Evolutionary conservation across 2,797 vertebrate species (phyloP).

Genomic region (Phyllotis vaccarum): DNA sequence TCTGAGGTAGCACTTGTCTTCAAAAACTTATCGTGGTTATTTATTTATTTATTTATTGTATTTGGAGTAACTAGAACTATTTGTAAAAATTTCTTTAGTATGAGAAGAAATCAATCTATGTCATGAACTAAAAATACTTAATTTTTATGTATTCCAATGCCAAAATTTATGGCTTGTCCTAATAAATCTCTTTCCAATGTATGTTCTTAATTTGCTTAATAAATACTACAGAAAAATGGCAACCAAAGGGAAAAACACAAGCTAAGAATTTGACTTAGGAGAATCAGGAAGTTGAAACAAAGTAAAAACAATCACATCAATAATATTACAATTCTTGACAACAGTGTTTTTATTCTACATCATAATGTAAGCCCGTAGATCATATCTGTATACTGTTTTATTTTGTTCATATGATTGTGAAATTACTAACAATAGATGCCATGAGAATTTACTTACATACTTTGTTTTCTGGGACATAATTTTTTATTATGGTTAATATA

Average conservation of each 20-base stretch:
- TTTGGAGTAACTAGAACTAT: slow-evolving; percentile 35
- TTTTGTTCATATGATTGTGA: background rate
- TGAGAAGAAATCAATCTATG: background rate
- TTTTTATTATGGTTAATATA: slow-evolving; percentile 6
- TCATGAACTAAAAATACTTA: background rate
- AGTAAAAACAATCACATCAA: background rate
- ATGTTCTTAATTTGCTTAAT: slow-evolving; percentile 1
- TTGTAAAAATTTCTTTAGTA: slow-evolving; percentile 58
- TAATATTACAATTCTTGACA: slow-evolving; percentile 11
- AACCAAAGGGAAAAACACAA: background rate
- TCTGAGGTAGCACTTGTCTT: slow-evolving; percentile 56
- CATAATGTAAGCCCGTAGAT: background rate
- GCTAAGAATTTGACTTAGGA: background rate
- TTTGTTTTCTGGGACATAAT: background rate
- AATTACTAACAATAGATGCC: background rate
- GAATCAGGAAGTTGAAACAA: background rate
- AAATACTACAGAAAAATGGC: background rate
- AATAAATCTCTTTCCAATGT: background rate
- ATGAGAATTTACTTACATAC: background rate
- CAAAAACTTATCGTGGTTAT: slow-evolving; percentile 49
- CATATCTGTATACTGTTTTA: slow-evolving; percentile 17
- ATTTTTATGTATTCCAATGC: background rate
- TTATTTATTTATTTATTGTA: background rate
- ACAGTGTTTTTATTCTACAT: background rate
- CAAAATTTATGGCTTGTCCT: background rate